Evolutionary conservation across 2,797 vertebrate species (phyloP).

Genomic region (Cercopithecus petaurista): DNA sequence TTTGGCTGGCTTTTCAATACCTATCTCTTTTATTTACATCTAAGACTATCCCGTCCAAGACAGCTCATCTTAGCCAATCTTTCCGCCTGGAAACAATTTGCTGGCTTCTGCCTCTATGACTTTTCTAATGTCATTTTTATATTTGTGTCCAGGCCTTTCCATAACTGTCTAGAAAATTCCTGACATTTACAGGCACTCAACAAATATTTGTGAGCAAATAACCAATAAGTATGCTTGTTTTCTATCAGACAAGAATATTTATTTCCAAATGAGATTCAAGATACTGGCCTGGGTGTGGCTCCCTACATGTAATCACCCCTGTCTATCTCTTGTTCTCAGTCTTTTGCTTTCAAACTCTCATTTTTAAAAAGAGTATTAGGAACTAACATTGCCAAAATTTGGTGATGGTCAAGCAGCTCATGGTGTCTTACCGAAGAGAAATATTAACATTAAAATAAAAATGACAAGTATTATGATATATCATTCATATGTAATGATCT

Average conservation of each 20-base stretch:
- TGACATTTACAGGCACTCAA: background rate
- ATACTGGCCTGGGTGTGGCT: background rate
- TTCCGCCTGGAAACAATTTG: background rate
- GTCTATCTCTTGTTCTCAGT: background rate
- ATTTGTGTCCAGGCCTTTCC: background rate
- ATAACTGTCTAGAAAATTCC: background rate
- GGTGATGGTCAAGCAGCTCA: background rate
- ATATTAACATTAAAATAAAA: slow-evolving; percentile 4
- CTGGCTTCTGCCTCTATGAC: background rate
- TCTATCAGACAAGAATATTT: background rate
- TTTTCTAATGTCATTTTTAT: background rate
- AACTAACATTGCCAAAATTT: background rate
- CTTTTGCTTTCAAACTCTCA: background rate
- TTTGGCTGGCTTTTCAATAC: background rate
- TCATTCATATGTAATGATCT: background rate
- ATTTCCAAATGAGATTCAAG: background rate
- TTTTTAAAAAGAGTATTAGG: background rate
- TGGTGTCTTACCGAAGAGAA: background rate
- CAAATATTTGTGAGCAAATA: background rate
- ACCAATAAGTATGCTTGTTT: background rate
- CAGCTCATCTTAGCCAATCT: background rate
- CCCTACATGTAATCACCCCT: background rate
- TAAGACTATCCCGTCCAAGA: background rate
- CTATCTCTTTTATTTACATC: background rate
- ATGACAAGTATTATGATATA: background rate